These are phyloP conservation scores for Epinephelus cyanopodus DNA, from an alignment of 2,113 vertebrate genomes.

Conservation along the genomic window DNA sequence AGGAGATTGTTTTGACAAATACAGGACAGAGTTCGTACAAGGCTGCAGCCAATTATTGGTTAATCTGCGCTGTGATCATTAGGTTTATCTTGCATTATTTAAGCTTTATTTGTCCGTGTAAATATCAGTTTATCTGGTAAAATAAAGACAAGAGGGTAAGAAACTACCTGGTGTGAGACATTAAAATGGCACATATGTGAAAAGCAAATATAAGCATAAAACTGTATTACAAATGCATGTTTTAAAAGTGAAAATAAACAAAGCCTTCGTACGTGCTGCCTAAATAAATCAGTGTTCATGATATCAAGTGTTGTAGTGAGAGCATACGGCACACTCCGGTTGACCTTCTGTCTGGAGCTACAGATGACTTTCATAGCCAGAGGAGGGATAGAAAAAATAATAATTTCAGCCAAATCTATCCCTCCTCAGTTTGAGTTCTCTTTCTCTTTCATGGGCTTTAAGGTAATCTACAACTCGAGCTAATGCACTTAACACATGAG, in stretches of 20 bases:
- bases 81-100: background rate
- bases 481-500: constrained; percentile 68
- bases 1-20: background rate
- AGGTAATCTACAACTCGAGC: constrained; percentile 67
- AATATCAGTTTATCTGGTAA: background rate
- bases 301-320: background rate
- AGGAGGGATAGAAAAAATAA: background rate
- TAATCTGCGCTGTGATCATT: background rate
- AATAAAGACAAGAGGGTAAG: background rate
- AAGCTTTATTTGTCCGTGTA: background rate
- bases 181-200: background rate
- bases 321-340: constrained; percentile 13
- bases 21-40: background rate
- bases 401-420: constrained; percentile 22
- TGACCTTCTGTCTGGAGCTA: constrained; percentile 45
- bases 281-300: constrained; percentile 1
- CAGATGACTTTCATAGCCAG: constrained; percentile 25
- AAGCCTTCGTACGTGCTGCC: background rate
- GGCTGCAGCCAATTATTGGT: background rate
- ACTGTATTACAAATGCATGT: background rate
- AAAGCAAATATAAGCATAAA: background rate
- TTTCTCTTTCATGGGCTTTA: constrained; percentile 60
- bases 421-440: constrained; percentile 20
- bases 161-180: background rate
- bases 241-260: constrained; percentile 2